Conservation (phyloP, 2,888 invertebrate species). For the Invenusta paracnida region DNA sequence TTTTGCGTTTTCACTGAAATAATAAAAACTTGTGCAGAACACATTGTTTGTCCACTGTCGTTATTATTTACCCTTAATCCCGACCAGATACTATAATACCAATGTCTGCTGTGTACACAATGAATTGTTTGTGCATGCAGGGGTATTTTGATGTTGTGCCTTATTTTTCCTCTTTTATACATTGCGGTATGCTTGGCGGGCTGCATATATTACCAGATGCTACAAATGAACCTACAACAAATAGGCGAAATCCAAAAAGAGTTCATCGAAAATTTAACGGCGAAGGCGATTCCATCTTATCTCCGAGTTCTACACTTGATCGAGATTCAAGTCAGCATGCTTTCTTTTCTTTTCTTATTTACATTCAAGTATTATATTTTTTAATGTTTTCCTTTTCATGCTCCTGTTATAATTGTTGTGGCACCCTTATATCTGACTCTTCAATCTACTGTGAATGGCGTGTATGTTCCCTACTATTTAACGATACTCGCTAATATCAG, state of each 20-base stretch:
- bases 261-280: not conserved
- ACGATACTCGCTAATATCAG: not conserved
- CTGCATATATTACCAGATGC: no score
- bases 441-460: not conserved
- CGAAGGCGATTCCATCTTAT: not conserved
- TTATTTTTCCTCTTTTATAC: no score
- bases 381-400: not conserved
- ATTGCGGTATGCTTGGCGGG: no score
- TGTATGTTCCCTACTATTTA: not conserved
- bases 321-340: slow-evolving; percentile 20
- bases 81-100: no score
- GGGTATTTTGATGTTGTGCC: no score
- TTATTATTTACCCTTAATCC: no score
- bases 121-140: no score
- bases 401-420: not conserved
- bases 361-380: not conserved
- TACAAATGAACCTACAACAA: no score
- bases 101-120: no score
- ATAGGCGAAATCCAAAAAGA: not conserved
- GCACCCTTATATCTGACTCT: not conserved
- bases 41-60: no score
- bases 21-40: no score
- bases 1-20: no score
- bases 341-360: not conserved
- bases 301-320: not conserved